Conservation (phyloP, 1,140 invertebrate species). For the Hyphantria cunea region DNA sequence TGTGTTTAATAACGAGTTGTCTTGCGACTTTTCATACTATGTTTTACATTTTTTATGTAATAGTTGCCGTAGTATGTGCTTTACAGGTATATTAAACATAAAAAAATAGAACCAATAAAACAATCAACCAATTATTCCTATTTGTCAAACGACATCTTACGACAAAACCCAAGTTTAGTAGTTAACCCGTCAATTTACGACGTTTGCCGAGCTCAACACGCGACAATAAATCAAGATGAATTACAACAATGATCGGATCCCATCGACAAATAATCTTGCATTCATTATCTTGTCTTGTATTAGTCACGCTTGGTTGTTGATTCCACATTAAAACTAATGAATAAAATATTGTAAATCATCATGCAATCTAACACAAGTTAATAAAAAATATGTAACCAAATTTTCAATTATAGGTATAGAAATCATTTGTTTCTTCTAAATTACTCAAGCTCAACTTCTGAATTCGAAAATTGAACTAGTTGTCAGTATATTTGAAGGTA, state of each 20-base stretch:
- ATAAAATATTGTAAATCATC: neutral
- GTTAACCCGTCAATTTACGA: slow-evolving; percentile 57
- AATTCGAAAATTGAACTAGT: too few species aligned
- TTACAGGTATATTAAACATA: neutral
- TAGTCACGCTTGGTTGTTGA: slow-evolving; percentile 6
- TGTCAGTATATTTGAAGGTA: too few species aligned
- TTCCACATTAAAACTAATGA: neutral
- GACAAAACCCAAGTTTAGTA: slow-evolving; percentile 30
- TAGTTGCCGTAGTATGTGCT: too few species aligned
- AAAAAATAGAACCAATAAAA: neutral
- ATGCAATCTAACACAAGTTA: too few species aligned
- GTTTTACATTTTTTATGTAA: too few species aligned
- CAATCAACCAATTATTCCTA: slow-evolving; percentile 1
- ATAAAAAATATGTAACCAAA: too few species aligned
- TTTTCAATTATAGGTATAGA: too few species aligned
- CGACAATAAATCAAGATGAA: slow-evolving; percentile 69
- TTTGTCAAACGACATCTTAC: slow-evolving; percentile 7
- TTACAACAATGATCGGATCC: slow-evolving; percentile 69
- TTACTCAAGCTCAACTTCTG: too few species aligned
- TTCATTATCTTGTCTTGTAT: slow-evolving; percentile 39
- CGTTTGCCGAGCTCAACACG: slow-evolving; percentile 50
- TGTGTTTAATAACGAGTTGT: too few species aligned
- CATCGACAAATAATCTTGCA: slow-evolving; percentile 59
- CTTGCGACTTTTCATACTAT: too few species aligned
- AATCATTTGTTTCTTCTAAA: too few species aligned